Evolutionary conservation across 64 coral and sea anemone genomes (phyloP), one percentile per base, ranked within the genome.

Genomic region (Acropora yongei): DNA sequence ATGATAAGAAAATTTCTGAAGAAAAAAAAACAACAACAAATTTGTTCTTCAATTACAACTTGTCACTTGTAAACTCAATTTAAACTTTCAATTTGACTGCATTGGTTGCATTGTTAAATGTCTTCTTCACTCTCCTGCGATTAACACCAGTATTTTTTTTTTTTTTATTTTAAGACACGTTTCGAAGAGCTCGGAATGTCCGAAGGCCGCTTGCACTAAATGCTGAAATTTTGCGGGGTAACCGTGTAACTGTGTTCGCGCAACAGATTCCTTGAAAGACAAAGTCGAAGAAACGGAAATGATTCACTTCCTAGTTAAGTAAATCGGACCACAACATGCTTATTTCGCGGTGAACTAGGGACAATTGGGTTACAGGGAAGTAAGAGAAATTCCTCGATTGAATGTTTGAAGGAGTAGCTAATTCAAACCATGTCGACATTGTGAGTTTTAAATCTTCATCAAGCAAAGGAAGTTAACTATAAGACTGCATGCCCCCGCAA

Each of bases 211-310:
- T n/a, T 17, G 12, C 61, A 71, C 45, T 84, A 69, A 48, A 84
- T 48, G 82, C 65, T 41, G 82, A 69, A 84, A 18, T 69, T 84
- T 71, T 84, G 63, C 82, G 44, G 63, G 82, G 47, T 20, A 69
- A 66, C 1, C 43, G 3, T 30, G 47, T 69, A 84, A 13, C 39
- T 5, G 61, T 49, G 61, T 49, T 84, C 16, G 5, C 17, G 4
- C 30, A 12, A 12, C 51, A 82, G 12, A 66, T 43, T 67, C 41
- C 18, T 1, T 41, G 41, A 57, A 83, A 30, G 39, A 55, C 19
- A 84, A 68, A 84, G 16, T 71, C 7, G 42, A 48, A 48, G 12
- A 18, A 78, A 78, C 82, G 82, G 82, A 84, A 84, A 84, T 66
- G 63, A 69, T 4, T 84, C 61, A 84, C 43, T 71, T 84, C 82